Conservation (phyloP, 2,888 invertebrate species). For the Agriopis aurantiaria region DNA sequence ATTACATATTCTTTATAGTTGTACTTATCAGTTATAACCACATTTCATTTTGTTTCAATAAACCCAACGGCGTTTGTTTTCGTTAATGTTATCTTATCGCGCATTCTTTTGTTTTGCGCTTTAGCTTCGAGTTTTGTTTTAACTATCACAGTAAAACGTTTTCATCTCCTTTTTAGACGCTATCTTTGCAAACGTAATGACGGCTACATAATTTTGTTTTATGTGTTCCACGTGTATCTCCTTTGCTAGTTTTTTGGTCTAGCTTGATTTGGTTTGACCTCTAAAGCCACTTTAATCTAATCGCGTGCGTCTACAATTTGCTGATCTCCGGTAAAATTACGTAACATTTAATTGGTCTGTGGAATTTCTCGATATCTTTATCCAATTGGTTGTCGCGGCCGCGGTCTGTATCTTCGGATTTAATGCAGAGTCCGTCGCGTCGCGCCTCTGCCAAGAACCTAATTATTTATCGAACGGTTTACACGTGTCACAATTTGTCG, state of each 20-base stretch:
- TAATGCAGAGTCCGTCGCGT: conserved; percentile 11
- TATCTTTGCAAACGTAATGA: conserved; percentile 46
- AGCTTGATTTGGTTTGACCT: conserved; percentile 29
- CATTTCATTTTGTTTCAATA: conserved; percentile 40
- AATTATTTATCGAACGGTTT: conserved; percentile 48
- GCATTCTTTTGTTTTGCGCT: conserved; percentile 61
- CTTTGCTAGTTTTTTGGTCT: conserved; percentile 4
- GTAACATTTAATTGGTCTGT: conserved; percentile 22
- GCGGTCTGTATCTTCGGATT: conserved; percentile 7
- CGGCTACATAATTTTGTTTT: conserved; percentile 36
- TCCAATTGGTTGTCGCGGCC: not conserved
- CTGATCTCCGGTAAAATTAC: conserved; percentile 26
- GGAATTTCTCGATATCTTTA: conserved; percentile 26
- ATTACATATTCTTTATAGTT: not conserved
- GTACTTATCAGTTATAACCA: conserved; percentile 20
- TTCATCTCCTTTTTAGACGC: conserved; percentile 40
- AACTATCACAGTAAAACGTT: conserved; percentile 38
- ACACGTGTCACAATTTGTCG: conserved; percentile 57
- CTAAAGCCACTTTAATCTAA: conserved; percentile 28
- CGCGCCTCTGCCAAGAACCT: conserved; percentile 37
- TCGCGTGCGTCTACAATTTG: conserved; percentile 27
- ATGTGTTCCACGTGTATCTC: not conserved
- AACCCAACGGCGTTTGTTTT: conserved; percentile 56
- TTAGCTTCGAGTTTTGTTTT: conserved; percentile 48
- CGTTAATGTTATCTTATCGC: conserved; percentile 59